Evolutionary conservation across 2,888 invertebrate species (phyloP).

Genomic region (Cerceris ruficornis): DNA sequence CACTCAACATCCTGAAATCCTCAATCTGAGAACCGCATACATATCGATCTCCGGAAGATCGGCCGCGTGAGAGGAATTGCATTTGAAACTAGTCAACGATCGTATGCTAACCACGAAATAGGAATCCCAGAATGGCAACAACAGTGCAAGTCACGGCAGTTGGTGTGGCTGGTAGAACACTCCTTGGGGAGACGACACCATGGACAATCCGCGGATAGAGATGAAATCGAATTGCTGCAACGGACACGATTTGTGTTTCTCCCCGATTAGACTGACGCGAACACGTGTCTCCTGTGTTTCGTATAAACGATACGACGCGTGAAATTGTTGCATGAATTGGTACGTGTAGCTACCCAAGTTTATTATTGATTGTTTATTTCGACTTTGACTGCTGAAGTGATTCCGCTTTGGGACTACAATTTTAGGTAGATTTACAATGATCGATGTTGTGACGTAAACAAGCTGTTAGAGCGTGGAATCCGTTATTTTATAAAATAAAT

Average conservation of each 20-base stretch:
- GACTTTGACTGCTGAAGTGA: too few relatives aligned
- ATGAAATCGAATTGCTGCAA: constrained; percentile 28
- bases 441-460: too few relatives aligned
- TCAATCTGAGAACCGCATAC: neutral
- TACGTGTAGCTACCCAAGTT: too few relatives aligned
- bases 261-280: constrained; percentile 8
- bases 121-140: constrained; percentile 39
- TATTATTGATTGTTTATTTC: too few relatives aligned
- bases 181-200: constrained; percentile 26
- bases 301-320: neutral
- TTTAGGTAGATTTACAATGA: too few relatives aligned
- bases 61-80: constrained; percentile 1
- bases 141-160: constrained; percentile 37
- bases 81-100: constrained; percentile 31
- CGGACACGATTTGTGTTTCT: constrained; percentile 1
- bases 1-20: too few relatives aligned
- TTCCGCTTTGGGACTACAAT: too few relatives aligned
- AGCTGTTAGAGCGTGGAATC: too few relatives aligned
- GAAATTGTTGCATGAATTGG: neutral
- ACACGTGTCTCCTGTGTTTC: neutral
- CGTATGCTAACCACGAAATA: constrained; percentile 38
- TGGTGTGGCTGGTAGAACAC: constrained; percentile 30
- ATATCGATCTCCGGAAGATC: neutral
- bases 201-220: constrained; percentile 20
- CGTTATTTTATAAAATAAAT: too few relatives aligned